Evolutionary conservation across 2,888 invertebrate species (phyloP), one percentile per base, ranked within the genome.

Genomic region (Cremastinae sp.): DNA sequence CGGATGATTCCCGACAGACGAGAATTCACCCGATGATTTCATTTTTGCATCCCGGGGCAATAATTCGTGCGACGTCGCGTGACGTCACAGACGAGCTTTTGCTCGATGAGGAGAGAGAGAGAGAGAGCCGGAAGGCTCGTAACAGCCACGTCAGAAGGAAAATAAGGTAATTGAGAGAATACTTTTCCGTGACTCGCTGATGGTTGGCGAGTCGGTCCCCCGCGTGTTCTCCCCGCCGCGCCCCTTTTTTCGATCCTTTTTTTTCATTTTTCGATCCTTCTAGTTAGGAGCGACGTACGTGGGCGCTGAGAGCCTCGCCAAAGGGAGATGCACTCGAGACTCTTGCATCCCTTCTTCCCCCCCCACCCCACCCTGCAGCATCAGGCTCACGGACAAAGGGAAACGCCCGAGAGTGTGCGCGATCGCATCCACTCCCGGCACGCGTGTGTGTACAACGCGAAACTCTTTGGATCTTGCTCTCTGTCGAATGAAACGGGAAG

Each of bases 261-360:
- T 16, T 12, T 43, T 45, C 47, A n/a, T 8, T 14, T 8, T 45
- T 34, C 59, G 69, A 68, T 74, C 78, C 78, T 83, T 85, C 84
- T 86, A 85, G 83, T 84, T 84, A 85, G 80, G 80, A 83, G 49
- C 65, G 36, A 43, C 47, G 62, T 71, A 80, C 84, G 84, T 81
- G 83, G 85, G 82, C 83, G 85, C 85, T 85, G 86, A 87, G 87
- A 86, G 87, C 81, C 83, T 85, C 84, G 82, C 84, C 86, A 84
- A 87, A 87, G 87, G 86, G 84, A 81, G 78, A 84, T 86, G 85
- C 85, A 88, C 87, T 87, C 85, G 87, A 88, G 84, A 83, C 82
- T 80, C 75, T 68, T 81, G 84, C 86, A 84, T 83, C 86, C 75
- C 72, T 73, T 68, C 62, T 36, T 18, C 56, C 34, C 8, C n/a